phyloP scores from a whole-genome alignment of 2,888 invertebrate genomes.

The Amblyjoppa proteus region DNA sequence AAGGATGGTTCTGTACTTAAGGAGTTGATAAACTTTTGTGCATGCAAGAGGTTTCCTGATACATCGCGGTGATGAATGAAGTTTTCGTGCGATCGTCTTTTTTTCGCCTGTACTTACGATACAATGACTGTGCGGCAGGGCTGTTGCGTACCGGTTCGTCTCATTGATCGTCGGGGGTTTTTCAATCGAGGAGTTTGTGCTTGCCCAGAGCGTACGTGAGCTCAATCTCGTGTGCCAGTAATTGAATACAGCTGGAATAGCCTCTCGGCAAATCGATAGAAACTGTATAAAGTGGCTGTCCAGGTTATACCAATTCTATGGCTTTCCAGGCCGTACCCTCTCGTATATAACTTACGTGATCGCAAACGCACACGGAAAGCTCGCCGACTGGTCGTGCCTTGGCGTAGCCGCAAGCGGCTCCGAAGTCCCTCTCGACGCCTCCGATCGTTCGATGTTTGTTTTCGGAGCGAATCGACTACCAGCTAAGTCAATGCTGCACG shows the following conservation, averaged over 20 bases:
- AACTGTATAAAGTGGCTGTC: conserved; percentile 34
- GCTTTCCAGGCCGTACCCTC: conserved; percentile 14
- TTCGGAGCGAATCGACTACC: conserved; percentile 31
- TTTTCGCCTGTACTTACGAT: neutral
- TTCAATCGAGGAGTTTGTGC: conserved; percentile 31
- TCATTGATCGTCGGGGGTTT: conserved; percentile 29
- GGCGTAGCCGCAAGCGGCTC: conserved; percentile 26
- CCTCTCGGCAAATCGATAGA: conserved; percentile 33
- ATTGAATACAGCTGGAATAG: conserved; percentile 41
- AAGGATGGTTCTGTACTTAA: neutral
- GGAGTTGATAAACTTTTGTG: neutral
- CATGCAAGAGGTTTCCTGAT: neutral
- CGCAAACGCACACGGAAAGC: conserved; percentile 23
- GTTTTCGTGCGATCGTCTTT: neutral
- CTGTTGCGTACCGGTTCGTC: conserved; percentile 19
- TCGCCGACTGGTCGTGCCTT: neutral
- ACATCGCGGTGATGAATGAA: neutral
- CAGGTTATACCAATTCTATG: conserved; percentile 15
- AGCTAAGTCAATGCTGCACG: conserved; percentile 17
- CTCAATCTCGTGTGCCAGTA: conserved; percentile 30
- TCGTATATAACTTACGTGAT: conserved; percentile 26
- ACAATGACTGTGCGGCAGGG: neutral
- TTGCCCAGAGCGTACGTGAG: conserved; percentile 23
- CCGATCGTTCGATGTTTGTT: conserved; percentile 40
- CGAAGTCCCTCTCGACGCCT: neutral